phyloP scores from a whole-genome alignment of 2,888 invertebrate species.

The Lucinisca nassula region DNA sequence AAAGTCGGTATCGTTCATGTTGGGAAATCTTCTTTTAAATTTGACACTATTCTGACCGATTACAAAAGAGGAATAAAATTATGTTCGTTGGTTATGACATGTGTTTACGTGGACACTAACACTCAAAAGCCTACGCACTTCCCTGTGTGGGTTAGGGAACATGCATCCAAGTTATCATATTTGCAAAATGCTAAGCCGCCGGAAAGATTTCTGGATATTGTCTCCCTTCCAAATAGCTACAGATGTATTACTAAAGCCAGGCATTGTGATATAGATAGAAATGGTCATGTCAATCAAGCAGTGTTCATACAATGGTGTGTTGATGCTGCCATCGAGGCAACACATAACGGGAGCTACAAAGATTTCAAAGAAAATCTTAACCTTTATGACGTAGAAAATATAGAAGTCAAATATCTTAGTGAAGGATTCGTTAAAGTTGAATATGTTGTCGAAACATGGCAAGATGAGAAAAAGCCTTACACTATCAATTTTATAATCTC shows the following conservation, averaged over 20 bases:
- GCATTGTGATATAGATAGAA: constrained; percentile 61
- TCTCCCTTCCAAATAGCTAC: constrained; percentile 39
- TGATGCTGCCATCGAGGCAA: constrained; percentile 61
- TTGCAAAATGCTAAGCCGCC: neutral
- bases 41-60: constrained; percentile 34
- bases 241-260: constrained; percentile 21
- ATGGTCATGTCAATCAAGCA: constrained; percentile 67
- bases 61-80: constrained; percentile 31
- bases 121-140: constrained; percentile 58
- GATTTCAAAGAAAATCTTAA: constrained; percentile 48
- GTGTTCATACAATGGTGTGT: constrained; percentile 66
- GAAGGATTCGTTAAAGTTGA: constrained; percentile 51
- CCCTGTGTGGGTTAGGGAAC: constrained; percentile 50
- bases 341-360: constrained; percentile 43
- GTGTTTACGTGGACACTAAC: constrained; percentile 64
- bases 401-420: constrained; percentile 56
- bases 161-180: constrained; percentile 14
- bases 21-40: constrained; percentile 57
- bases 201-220: constrained; percentile 20
- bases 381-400: constrained; percentile 31
- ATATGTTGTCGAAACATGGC: constrained; percentile 60
- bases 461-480: constrained; percentile 43
- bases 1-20: constrained; percentile 42
- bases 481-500: too few species aligned
- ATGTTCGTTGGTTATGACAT: constrained; percentile 37